Evolutionary conservation across 2,113 vertebrate species (phyloP).

Genomic region (Dromas ardeola): DNA sequence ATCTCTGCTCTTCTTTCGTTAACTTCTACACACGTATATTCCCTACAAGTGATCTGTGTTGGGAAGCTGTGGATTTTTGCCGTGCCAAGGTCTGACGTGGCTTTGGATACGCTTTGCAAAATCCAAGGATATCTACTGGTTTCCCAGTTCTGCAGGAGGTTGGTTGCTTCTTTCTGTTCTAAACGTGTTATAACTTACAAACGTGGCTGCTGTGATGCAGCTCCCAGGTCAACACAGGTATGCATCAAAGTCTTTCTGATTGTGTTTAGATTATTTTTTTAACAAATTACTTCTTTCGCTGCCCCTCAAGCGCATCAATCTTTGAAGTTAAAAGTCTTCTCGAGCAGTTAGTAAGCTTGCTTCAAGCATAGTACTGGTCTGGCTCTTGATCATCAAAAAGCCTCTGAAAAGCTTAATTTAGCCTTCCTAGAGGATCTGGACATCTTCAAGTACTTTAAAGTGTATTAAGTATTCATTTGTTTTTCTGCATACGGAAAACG

Average conservation of each 20-base stretch:
- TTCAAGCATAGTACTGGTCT: neutral
- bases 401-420: constrained; percentile 31
- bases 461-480: neutral
- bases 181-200: neutral
- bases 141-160: neutral
- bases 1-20: neutral
- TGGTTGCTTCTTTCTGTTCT: neutral
- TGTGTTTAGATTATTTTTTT: neutral
- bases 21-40: rapidly evolving
- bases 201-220: neutral
- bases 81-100: neutral
- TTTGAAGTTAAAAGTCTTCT: constrained; percentile 58
- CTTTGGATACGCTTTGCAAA: neutral
- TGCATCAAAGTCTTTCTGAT: constrained; percentile 7
- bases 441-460: neutral
- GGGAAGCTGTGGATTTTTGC: neutral
- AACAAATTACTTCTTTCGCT: constrained; percentile 2
- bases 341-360: neutral
- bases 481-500: neutral
- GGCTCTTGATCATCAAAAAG: constrained; percentile 38
- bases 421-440: neutral
- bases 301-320: neutral
- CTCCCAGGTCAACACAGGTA: neutral
- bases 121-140: neutral
- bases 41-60: neutral